A percentile compares a stretch with the other conserved stretches of the same genome.
These are phyloP conservation scores for Himalopsyche phryganea DNA, from an alignment of 1,140 invertebrate species.

Conservation along the genomic window DNA sequence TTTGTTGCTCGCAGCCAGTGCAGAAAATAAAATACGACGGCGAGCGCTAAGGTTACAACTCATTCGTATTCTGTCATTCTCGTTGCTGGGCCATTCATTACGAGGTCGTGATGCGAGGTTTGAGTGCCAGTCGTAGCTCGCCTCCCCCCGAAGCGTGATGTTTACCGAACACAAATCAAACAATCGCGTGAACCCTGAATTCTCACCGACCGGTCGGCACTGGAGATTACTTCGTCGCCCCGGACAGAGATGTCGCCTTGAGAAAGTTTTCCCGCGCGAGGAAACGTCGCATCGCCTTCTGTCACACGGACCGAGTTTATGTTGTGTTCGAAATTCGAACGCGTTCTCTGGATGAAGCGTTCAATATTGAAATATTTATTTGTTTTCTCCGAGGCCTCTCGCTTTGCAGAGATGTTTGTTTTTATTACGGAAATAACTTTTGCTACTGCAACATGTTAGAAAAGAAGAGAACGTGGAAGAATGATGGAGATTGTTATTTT, in stretches of 20 bases:
- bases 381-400: not conserved
- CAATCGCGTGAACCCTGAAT: slow-evolving; percentile 16
- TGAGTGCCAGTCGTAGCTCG: slow-evolving; percentile 1
- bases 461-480: no score
- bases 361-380: slow-evolving; percentile 1
- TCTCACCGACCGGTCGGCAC: not conserved
- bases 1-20: no score
- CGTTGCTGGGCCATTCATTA: slow-evolving; percentile 23
- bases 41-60: no score
- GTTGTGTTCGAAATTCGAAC: not conserved
- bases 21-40: no score
- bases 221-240: not conserved
- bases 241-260: slow-evolving; percentile 2
- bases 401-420: no score
- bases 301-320: no score
- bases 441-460: no score
- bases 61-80: slow-evolving; percentile 5
- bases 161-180: slow-evolving; percentile 33
- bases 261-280: not conserved
- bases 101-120: slow-evolving; percentile 19
- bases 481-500: no score
- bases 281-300: not conserved
- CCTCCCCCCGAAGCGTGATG: slow-evolving; percentile 17
- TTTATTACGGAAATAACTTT: no score
- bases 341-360: not conserved